Evolutionary conservation across 2,113 vertebrate species (phyloP).

Genomic region (Ictalurus furcatus): DNA sequence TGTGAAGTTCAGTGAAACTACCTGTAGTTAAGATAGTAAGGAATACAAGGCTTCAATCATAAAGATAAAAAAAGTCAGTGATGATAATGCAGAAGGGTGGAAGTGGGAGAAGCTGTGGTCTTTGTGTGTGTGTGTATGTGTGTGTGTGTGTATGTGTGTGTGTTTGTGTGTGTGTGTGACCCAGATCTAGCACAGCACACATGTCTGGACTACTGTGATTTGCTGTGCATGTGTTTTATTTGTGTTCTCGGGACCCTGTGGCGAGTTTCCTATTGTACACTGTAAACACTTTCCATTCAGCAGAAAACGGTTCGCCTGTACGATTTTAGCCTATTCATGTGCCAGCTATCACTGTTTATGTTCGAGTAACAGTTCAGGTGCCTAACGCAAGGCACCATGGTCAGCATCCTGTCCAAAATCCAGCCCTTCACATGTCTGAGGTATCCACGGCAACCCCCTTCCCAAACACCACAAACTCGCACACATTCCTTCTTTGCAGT

Average conservation of each 20-base stretch:
- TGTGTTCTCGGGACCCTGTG: not conserved
- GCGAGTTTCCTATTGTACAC: not conserved
- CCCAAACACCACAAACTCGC: not conserved
- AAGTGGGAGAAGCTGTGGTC: not conserved
- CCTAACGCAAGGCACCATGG: not conserved
- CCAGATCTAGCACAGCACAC: not conserved
- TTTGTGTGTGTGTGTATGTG: not conserved
- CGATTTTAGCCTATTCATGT: not conserved
- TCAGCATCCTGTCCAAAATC: slow-evolving; percentile 3
- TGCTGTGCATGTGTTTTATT: slow-evolving; percentile 10
- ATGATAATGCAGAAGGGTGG: not conserved
- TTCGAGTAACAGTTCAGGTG: not conserved
- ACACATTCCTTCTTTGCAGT: not conserved
- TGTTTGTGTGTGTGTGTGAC: slow-evolving; percentile 1
- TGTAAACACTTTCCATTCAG: not conserved
- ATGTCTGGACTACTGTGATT: slow-evolving; percentile 13
- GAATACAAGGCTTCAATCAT: not conserved
- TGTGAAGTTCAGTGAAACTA: not conserved
- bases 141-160: not conserved
- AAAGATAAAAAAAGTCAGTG: not conserved
- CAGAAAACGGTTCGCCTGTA: not conserved
- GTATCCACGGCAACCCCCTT: not conserved
- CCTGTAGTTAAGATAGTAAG: too few species aligned
- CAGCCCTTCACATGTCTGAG: not conserved
- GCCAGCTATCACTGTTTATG: not conserved